phyloP scores from a whole-genome alignment of 2,113 vertebrate species.

The Hippocampus mohnikei region DNA sequence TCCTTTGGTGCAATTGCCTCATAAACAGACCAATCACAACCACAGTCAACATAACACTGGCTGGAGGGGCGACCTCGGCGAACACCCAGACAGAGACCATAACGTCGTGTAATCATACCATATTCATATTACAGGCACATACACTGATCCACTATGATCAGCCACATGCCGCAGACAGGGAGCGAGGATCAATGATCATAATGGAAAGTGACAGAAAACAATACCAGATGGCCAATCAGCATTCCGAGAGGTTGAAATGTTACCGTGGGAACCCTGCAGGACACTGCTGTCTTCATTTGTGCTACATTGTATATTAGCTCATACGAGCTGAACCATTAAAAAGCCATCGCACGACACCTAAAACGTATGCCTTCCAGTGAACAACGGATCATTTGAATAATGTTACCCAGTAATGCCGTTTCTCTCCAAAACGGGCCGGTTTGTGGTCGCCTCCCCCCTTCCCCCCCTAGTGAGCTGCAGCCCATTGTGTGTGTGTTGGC shows the following conservation, averaged over 20 bases:
- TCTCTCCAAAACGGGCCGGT: not conserved
- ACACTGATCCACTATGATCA: slow-evolving; percentile 49
- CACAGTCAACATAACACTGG: slow-evolving; percentile 28
- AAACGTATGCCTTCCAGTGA: slow-evolving; percentile 5
- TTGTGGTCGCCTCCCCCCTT: not conserved
- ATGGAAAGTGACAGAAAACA: slow-evolving; percentile 66
- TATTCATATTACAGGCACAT: slow-evolving; percentile 61
- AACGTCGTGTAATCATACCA: slow-evolving; percentile 50
- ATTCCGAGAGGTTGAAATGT: slow-evolving; percentile 41
- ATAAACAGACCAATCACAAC: slow-evolving; percentile 57
- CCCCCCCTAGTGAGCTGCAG: not conserved
- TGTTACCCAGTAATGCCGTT: not conserved
- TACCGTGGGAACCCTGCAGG: slow-evolving; percentile 54
- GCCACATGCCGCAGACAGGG: slow-evolving; percentile 45
- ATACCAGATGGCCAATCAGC: slow-evolving; percentile 67
- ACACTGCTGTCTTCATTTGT: slow-evolving; percentile 26
- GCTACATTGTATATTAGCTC: slow-evolving; percentile 17
- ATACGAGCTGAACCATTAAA: slow-evolving; percentile 11
- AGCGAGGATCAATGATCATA: slow-evolving; percentile 55
- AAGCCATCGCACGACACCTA: slow-evolving; percentile 13
- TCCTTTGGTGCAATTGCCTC: slow-evolving; percentile 31
- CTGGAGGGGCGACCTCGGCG: slow-evolving; percentile 39
- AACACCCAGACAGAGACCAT: slow-evolving; percentile 40
- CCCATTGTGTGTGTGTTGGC: not conserved
- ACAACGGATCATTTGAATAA: not conserved